Evolutionary conservation across 2,113 vertebrate genomes (phyloP).

Genomic region (Planiliza haematocheilus): DNA sequence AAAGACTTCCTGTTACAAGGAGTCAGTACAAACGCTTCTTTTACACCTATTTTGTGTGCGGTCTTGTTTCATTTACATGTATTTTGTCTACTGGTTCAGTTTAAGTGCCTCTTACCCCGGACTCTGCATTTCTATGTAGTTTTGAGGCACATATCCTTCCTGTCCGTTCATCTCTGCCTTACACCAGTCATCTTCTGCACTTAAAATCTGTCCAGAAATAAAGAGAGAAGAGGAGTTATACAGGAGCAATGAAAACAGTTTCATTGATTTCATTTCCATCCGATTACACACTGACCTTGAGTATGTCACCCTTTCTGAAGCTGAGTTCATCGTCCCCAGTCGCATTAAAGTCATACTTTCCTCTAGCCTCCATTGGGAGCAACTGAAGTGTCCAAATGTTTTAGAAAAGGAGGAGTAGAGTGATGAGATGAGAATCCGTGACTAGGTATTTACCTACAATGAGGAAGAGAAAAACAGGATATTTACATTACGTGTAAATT

Average conservation of each 20-base stretch:
- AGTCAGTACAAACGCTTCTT: not conserved
- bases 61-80: not conserved
- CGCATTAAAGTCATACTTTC: conserved; percentile 91
- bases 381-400: not conserved
- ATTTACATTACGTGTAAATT: not conserved
- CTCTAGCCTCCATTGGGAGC: conserved; percentile 89
- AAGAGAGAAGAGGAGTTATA: not conserved
- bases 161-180: conserved; percentile 91
- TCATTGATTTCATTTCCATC: not conserved
- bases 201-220: conserved; percentile 85
- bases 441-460: conserved; percentile 8
- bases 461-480: not conserved
- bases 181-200: conserved; percentile 90
- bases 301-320: conserved; percentile 90
- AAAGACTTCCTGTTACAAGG: not conserved
- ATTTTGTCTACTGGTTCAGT: not conserved
- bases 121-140: conserved; percentile 88
- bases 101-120: conserved; percentile 82
- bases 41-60: not conserved
- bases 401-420: not conserved
- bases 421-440: not conserved
- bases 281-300: conserved; percentile 86
- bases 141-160: conserved; percentile 93
- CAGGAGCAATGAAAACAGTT: not conserved
- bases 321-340: conserved; percentile 91